Percentiles rank a stretch among this genome's conserved stretches.
Evolutionary conservation across 2,797 vertebrate genomes (phyloP).

Genomic region (Knipowitschia caucasica): DNA sequence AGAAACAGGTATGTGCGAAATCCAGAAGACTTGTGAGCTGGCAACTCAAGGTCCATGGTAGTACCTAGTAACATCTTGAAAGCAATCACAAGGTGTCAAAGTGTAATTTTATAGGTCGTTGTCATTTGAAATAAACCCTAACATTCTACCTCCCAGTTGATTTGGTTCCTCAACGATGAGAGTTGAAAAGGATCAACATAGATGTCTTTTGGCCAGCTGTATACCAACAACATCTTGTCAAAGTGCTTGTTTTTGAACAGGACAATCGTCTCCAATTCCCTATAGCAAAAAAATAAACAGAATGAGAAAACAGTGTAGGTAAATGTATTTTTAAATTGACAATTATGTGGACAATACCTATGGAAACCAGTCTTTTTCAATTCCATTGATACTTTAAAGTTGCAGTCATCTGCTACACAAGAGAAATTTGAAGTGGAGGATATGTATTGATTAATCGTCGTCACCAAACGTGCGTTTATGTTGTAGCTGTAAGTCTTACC

Average conservation of each 20-base stretch:
- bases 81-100: constrained; percentile 8
- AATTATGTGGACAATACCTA: constrained; percentile 68
- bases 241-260: constrained; percentile 58
- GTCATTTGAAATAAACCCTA: neutral
- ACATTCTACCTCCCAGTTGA: constrained; percentile 79
- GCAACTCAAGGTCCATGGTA: constrained; percentile 81
- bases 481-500: constrained; percentile 36
- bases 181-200: constrained; percentile 90
- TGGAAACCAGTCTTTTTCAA: constrained; percentile 87
- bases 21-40: constrained; percentile 79
- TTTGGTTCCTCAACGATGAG: constrained; percentile 72
- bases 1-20: constrained; percentile 76
- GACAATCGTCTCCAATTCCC: constrained; percentile 80
- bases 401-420: constrained; percentile 43
- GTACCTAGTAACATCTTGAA: constrained; percentile 79
- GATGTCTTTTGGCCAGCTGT: constrained; percentile 78
- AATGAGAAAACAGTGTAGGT: neutral
- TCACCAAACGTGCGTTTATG: neutral
- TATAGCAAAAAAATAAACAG: constrained; percentile 55
- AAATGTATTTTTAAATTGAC: neutral
- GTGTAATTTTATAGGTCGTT: neutral
- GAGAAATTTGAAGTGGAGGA: neutral
- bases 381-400: constrained; percentile 70
- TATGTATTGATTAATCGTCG: neutral
- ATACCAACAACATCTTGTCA: constrained; percentile 71